Evolutionary conservation across 2,888 invertebrate species (phyloP).

Genomic region (Coelopa pilipes): DNA sequence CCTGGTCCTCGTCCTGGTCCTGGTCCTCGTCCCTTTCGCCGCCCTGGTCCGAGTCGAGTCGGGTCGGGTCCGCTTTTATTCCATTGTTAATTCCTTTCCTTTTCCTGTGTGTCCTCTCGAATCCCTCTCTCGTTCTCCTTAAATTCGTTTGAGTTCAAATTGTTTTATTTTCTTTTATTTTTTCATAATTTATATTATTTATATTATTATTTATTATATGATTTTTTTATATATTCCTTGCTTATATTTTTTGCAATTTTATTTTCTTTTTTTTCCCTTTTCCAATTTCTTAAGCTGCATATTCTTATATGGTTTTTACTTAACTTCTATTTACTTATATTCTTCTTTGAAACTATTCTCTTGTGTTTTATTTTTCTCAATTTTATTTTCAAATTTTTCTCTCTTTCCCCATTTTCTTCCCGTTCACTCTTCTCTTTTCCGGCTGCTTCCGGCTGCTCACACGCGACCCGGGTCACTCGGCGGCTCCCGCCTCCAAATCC

Average conservation of each 20-base stretch:
- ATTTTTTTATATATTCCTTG: neutral
- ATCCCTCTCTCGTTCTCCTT: no score
- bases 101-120: constrained; percentile 8
- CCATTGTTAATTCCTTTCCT: constrained; percentile 34
- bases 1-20: neutral
- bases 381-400: constrained; percentile 12
- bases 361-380: neutral
- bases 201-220: neutral
- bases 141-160: no score
- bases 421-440: neutral
- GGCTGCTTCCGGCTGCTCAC: neutral
- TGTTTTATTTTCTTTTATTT: neutral
- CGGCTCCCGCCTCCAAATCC: constrained; percentile 7
- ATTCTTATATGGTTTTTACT: no score
- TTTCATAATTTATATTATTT: no score
- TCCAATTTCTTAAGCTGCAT: neutral
- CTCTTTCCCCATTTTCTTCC: constrained; percentile 14
- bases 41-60: neutral
- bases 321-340: no score
- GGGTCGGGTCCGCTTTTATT: neutral
- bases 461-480: constrained; percentile 22
- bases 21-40: neutral
- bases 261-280: constrained; percentile 27
- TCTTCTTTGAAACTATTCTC: neutral
- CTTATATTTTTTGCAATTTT: constrained; percentile 13